A percentile compares a stretch with the other conserved stretches of the same genome.
phyloP scores from a whole-genome alignment of 2,888 invertebrate species.

The Pristionchus japonicus region DNA sequence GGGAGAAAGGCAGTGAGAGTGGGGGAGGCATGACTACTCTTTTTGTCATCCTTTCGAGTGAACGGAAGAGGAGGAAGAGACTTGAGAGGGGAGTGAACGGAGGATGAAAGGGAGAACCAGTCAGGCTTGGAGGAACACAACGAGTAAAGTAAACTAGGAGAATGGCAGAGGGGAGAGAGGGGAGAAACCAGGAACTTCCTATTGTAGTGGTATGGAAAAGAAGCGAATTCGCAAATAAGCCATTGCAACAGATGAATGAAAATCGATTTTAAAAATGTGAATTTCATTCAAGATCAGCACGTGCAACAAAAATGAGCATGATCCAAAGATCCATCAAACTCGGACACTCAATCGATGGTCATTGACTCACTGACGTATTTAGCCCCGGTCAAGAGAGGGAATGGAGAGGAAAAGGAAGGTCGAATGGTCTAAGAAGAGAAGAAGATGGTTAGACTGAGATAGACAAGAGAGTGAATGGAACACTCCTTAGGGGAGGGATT shows the following conservation, averaged over 20 bases:
- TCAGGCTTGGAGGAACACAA: not conserved
- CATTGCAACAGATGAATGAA: not conserved
- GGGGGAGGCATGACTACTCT: not conserved
- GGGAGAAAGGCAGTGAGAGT: not conserved
- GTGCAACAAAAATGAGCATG: too few relatives aligned
- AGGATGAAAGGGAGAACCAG: slow-evolving; percentile 14
- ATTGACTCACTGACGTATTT: not conserved
- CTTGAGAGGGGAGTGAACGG: not conserved
- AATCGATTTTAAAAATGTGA: not conserved
- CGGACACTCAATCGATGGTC: not conserved
- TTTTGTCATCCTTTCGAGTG: not conserved
- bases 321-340: not conserved
- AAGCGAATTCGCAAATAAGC: not conserved
- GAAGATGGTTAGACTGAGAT: slow-evolving; percentile 8
- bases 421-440: not conserved
- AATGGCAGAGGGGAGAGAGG: not conserved
- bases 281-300: not conserved
- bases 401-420: not conserved
- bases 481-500: not conserved
- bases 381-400: not conserved
- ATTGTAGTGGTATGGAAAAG: not conserved
- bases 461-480: not conserved
- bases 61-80: not conserved
- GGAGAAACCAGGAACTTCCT: not conserved
- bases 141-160: not conserved